Evolutionary conservation across 2,797 vertebrate species (phyloP), one percentile per base, ranked within the genome.

Genomic region (Glyptemys insculpta): DNA sequence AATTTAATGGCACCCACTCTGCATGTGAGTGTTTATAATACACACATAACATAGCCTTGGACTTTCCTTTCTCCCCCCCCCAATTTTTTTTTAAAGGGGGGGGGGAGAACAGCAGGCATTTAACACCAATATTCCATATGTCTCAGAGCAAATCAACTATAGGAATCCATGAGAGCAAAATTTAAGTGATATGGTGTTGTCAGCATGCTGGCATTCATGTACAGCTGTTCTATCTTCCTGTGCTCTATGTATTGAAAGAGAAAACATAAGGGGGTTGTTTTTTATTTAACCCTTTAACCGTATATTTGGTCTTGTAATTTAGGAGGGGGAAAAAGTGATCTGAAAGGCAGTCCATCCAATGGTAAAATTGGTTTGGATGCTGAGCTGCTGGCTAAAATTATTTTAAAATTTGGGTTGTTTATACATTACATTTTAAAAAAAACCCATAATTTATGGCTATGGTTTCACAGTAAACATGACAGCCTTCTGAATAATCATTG

Each of bases 331-430:
- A 89, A 23, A 93, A 92, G 68, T n/a, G 50, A 79, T 79, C 89
- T 95, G 93, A 86, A 49, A 96, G 86, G 87, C 81, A 92, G 81
- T 65, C 23, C 72, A 53, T 50, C 82, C 87, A 87, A 34, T 41
- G 88, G 90, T 62, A 87, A 89, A 96, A 81, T 86, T 86, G 74
- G 79, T 76, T 94, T 94, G 84, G 95, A 91, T 57, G 94, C 92
- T 81, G 76, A 88, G 94, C 23, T 54, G 79, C 62, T 4, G 2
- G 53, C 72, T 93, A 78, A 94, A 94, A 88, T 31, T 53, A 87
- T 91, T 82, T 93, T 92, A 96, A 94, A 92, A 50, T 90, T 92
- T 79, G 83, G 84, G 88, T 90, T 91, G 62, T 87, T 95, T 96
- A 88, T 72, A 37, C 81, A 2, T 72, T 83, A 89, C 81, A 92